A percentile compares a stretch with the other conserved stretches of the same genome.
phyloP scores from a whole-genome alignment of 2,113 vertebrate species.

The Ibidorhyncha struthersii region DNA sequence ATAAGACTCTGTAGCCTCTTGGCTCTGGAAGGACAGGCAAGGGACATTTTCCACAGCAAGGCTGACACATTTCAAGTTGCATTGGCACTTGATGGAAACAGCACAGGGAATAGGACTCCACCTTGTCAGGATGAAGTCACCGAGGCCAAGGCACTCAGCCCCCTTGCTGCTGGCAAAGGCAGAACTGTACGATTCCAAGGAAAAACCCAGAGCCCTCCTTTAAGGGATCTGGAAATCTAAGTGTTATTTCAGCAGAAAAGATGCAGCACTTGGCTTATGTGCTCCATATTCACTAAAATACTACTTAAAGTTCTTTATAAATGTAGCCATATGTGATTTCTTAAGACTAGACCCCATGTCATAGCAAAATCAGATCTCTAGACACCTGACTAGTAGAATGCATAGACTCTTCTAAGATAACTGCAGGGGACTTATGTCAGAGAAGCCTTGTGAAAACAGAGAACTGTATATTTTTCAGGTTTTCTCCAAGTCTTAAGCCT shows the following conservation, averaged over 20 bases:
- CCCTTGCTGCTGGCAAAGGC: neutral
- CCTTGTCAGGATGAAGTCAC: neutral
- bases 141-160: neutral
- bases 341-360: neutral
- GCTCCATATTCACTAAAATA: neutral
- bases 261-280: neutral
- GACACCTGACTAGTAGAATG: neutral
- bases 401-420: neutral
- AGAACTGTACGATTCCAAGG: neutral
- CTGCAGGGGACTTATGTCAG: neutral
- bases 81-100: neutral
- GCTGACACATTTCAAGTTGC: neutral
- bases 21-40: neutral
- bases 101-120: neutral
- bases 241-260: neutral
- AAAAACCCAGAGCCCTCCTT: neutral
- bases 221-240: neutral
- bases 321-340: neutral
- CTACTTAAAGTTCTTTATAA: neutral
- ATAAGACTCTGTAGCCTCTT: neutral
- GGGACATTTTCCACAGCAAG: neutral
- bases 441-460: neutral
- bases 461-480: neutral
- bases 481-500: neutral
- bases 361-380: neutral